Base-by-base conservation (phyloP, 2,888 invertebrate genomes). In the Himalopsyche kuldschensis region DNA sequence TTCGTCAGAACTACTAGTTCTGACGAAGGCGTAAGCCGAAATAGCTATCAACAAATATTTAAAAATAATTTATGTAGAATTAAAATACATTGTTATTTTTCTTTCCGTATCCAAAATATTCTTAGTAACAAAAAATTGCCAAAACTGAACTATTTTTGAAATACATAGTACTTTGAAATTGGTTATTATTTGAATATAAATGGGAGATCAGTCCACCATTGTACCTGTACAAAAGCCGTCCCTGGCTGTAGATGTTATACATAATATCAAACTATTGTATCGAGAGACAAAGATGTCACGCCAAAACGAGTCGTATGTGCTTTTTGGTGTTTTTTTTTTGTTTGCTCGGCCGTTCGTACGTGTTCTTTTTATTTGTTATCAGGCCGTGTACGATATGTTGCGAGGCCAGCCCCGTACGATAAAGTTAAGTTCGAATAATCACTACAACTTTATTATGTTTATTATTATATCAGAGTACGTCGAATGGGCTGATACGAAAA, bases 371-470 rank as follows among this genome's bases (percentile, higher is more conserved):
- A 81, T 84, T 84, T 84, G 81, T 82, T 85, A 85, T 85, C 85
- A 80, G 46, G 82, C 76, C 78, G 77, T 79, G 86, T 82, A 78
- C 82, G 86, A 86, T 86, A 86, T 83, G 86, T 77, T 24, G 79
- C 55, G 81, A 82, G 82, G 80, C 83, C 83, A 77, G 69, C 78
- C 79, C 41, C 80, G 27, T 27, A 78, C 85, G 85, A 85, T 85
- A 85, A 85, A 84, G 78, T 84, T 82, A 85, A 82, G 35, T 81
- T 78, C 82, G 81, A 84, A 82, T 83, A 86, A 83, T 84, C 83
- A 83, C 81, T 80, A 86, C 86, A 86, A 84, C 86, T 86, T 86
- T 86, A 86, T 86, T 86, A 86, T 82, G 84, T 84, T 82, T 35
- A 84, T 80, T 35, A 84, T 80, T 78, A 84, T 78, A 82, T 77